Conservation (phyloP, 2,113 vertebrate genomes). For the Stictonetta naevosa region DNA sequence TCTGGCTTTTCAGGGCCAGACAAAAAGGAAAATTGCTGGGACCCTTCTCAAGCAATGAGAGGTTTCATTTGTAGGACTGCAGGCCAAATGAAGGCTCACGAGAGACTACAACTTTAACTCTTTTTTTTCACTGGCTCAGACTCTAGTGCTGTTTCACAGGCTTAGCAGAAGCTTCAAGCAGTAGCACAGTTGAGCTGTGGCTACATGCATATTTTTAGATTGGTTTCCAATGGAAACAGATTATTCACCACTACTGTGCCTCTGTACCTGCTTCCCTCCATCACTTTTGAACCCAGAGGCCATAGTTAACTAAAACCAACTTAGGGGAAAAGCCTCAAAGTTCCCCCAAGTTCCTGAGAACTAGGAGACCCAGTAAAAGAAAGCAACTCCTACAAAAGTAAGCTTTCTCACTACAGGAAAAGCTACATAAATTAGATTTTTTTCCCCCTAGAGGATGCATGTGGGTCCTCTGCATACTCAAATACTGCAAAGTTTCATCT, state of each 20-base stretch:
- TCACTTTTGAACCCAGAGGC: neutral
- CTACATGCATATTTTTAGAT: neutral
- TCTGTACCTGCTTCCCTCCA: neutral
- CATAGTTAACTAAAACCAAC: neutral
- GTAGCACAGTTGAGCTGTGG: neutral
- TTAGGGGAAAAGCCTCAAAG: neutral
- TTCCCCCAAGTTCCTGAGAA: neutral
- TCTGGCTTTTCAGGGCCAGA: constrained; percentile 39
- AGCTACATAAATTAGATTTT: neutral
- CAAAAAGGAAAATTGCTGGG: constrained; percentile 31
- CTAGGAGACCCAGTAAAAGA: neutral
- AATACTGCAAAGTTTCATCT: neutral
- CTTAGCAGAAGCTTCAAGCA: neutral
- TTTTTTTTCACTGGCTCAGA: neutral
- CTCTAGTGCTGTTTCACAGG: neutral
- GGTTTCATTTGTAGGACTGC: constrained; percentile 9
- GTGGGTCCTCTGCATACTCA: neutral
- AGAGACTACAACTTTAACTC: constrained; percentile 19
- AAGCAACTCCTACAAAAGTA: neutral
- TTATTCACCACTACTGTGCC: neutral
- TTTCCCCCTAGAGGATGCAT: neutral
- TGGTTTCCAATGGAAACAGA: constrained; percentile 17
- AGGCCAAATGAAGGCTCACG: neutral
- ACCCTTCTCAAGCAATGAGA: constrained; percentile 16
- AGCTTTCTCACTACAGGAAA: neutral